These are phyloP conservation scores for Cryptoblepharus egeriae DNA, from an alignment of 2,797 vertebrate species.

Conservation along the genomic window DNA sequence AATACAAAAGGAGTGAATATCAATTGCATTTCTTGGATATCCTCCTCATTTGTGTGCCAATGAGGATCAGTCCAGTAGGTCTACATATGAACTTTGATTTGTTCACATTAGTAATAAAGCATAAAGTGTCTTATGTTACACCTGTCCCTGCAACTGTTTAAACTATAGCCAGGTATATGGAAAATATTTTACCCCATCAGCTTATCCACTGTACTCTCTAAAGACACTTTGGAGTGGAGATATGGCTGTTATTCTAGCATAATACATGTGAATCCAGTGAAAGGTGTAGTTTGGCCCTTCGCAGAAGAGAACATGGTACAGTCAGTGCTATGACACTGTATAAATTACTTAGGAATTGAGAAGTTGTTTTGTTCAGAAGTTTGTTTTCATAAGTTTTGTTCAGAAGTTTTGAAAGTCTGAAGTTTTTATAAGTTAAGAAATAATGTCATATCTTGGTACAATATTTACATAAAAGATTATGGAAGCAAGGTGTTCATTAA, in stretches of 20 bases:
- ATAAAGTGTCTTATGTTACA: background rate
- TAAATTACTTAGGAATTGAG: background rate
- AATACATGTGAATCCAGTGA: background rate
- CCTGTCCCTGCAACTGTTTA: background rate
- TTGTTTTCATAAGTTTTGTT: background rate
- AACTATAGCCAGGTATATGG: background rate
- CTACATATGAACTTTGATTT: background rate
- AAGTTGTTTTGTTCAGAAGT: background rate
- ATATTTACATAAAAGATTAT: background rate
- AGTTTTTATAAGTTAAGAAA: background rate
- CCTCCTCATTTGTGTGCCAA: background rate
- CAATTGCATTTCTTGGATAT: background rate
- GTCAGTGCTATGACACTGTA: background rate
- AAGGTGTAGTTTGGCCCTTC: background rate
- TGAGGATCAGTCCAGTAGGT: background rate
- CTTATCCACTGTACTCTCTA: background rate
- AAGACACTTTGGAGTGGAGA: background rate
- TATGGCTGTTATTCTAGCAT: background rate
- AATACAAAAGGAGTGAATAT: background rate
- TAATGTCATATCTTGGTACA: background rate
- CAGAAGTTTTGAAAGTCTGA: no score
- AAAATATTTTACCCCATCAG: no score
- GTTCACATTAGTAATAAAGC: background rate
- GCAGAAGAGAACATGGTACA: background rate
- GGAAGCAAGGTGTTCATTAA: background rate